Base-by-base conservation (phyloP, 2,888 invertebrate genomes). In the Alitta virens region DNA sequence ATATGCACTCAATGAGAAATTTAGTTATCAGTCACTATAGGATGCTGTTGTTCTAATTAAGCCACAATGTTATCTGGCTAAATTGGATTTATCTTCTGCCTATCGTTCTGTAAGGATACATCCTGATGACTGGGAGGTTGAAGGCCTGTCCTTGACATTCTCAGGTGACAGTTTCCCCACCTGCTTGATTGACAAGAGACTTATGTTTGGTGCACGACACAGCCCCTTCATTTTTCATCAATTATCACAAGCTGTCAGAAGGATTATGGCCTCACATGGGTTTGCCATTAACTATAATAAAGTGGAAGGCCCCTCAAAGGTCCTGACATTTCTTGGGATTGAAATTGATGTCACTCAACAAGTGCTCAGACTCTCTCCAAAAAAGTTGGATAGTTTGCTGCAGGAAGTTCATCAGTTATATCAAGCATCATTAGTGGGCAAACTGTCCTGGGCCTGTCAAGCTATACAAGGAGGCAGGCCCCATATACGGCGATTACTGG, bases 261-360 rank as follows among this genome's bases (percentile, higher is more conserved):
- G 54, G n/a, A 58, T 59, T 26, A 63, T 63, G 63, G 18, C 18
- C 2, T 27, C 14, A 16, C 23, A 12, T 16, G 63, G 63, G n/a
- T 25, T 27, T 16, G 25, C 12, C 16, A 57, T 62, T 7, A 53
- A 52, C 38, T 63, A 54, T 26, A 3, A 25, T 23, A 63, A 63
- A 23, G 54, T 60, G n/a, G 54, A 27, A 5, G 25, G 21, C 2
- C 55, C 59, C 2, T 12, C 25, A 2, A 33, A 57, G 18, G 2
- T 16, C 14, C n/a, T 63, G 1, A 63, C 59, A 1, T 63, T 63
- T 12, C 33, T 33, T 5, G 33, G 33, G 12, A 12, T 33, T 33
- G 33, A 33, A 12, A 5, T 33, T 5, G 33, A 33, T 33, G 33
- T 12, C 12, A 5, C 33, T 33, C 5, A 33, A 5, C 33, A 12